Evolutionary conservation across 2,888 invertebrate species (phyloP), one percentile per base, ranked within the genome.

Genomic region (Keiferia lycopersicella): DNA sequence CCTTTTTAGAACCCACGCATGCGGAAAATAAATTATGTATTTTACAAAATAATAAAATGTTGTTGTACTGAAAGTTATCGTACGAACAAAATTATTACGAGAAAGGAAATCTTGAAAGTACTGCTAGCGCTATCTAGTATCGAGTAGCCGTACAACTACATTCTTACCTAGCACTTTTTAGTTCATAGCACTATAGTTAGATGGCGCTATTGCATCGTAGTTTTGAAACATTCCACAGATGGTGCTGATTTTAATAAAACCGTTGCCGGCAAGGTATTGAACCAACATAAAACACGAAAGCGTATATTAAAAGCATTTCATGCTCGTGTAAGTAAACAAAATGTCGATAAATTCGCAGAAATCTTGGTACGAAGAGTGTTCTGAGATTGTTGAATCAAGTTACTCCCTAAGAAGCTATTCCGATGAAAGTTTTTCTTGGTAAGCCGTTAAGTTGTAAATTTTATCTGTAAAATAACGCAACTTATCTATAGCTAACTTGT

Each of bases 281-380:
- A 66, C 48, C 70, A 83, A 81, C 76, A 79, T 70, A 50, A 65
- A 20, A 51, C 10, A 12, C 12, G 48, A 14, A 26, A 45, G 12
- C 39, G 6, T 45, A n/a, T 56, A 8, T 20, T 26, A 11, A 20
- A 20, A 11, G 14, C 10, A 56, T 34, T 16, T 30, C 6, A 7
- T 20, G n/a, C 7, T n/a, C 8, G 8, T 30, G 12, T 34, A 34
- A 34, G 16, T 14, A 6, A 18, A 38, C 8, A 81, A 71, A 68
- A 91, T 91, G 91, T 91, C 91, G 60, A 78, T 86, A 68, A 87
- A 87, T 76, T 90, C 90, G 0, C 83, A 84, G 62, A 88, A 84
- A 75, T 88, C 87, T 0, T 69, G 87, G 39, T 82, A 82, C 50
- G 89, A 91, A 0, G 89, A 90, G 67, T 84, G 79, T 73, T 87